phyloP scores from a whole-genome alignment of 2,888 invertebrate genomes.

The Ctena decussata region DNA sequence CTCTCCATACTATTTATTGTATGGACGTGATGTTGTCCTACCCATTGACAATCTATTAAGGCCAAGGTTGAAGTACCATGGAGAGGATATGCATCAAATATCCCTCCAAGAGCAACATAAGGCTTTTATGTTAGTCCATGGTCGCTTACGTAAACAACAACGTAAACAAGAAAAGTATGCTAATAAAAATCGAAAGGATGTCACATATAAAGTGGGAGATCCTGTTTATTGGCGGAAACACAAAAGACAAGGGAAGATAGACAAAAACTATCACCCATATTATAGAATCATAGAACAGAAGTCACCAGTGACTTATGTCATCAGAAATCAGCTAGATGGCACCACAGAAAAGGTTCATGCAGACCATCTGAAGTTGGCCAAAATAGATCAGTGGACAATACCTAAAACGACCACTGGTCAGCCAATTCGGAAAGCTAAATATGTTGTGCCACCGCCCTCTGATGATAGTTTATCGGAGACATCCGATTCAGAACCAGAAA shows the following conservation, averaged over 20 bases:
- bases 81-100: not conserved
- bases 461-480: not conserved
- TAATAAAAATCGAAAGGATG: not conserved
- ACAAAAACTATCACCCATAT: not conserved
- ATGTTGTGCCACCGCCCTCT: constrained; percentile 7
- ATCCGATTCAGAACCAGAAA: not conserved
- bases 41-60: not conserved
- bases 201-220: not conserved
- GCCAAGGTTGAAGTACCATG: not conserved
- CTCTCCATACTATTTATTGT: no score
- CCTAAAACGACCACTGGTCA: not conserved
- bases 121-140: not conserved
- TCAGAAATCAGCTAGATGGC: constrained; percentile 7
- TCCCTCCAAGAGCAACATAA: not conserved
- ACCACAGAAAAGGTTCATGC: not conserved
- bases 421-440: not conserved
- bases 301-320: not conserved
- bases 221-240: not conserved
- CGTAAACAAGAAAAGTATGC: not conserved
- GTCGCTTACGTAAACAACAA: not conserved
- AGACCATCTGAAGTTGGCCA: not conserved
- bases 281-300: constrained; percentile 2
- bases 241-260: not conserved
- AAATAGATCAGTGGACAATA: not conserved
- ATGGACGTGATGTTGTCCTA: not conserved